These are phyloP conservation scores for Antechinus flavipes DNA, from an alignment of 2,113 vertebrate species.

Conservation along the genomic window DNA sequence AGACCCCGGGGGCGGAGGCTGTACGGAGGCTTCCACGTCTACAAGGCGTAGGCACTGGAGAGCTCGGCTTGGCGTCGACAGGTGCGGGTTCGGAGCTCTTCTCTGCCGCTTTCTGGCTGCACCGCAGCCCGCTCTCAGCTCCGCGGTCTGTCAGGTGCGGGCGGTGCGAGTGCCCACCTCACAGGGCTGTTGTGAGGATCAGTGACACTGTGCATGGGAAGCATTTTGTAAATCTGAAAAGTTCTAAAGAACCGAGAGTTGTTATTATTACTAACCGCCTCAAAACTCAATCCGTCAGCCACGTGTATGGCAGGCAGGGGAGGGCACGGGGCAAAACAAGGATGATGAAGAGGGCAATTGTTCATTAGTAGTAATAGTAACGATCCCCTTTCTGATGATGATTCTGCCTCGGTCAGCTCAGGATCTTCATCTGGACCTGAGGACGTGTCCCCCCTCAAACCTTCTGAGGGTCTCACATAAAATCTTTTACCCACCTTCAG, in stretches of 20 bases:
- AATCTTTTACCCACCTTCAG: background rate
- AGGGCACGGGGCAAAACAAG: background rate
- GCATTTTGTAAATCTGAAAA: background rate
- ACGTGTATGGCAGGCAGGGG: background rate
- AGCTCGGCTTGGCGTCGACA: background rate
- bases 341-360: background rate
- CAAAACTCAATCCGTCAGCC: background rate
- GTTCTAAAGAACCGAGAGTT: background rate
- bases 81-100: background rate
- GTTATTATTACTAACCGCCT: background rate
- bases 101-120: background rate
- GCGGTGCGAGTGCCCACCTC: background rate
- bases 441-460: background rate
- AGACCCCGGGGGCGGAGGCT: background rate
- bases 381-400: background rate
- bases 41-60: background rate
- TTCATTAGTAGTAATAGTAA: background rate
- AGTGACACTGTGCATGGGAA: background rate
- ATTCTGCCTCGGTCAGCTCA: background rate
- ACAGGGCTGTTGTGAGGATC: background rate
- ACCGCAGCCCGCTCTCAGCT: background rate
- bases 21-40: background rate
- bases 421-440: background rate
- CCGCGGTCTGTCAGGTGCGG: background rate
- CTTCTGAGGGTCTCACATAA: background rate